Evolutionary conservation across 2,888 invertebrate species (phyloP).

Genomic region (Aleiodes leptofemur): DNA sequence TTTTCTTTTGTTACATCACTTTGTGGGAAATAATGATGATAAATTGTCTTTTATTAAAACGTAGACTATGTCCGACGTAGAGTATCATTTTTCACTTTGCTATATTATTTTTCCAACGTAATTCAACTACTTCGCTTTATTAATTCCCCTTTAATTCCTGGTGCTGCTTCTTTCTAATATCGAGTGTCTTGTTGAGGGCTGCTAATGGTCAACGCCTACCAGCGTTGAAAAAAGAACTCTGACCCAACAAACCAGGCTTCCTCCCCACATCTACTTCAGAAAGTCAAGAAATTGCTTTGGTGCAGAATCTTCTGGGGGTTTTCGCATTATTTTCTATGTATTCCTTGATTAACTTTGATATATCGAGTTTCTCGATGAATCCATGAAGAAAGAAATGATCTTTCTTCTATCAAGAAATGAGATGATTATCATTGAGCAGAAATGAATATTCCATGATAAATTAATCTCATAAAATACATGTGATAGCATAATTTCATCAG

Average conservation of each 20-base stretch:
- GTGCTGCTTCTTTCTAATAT: neutral
- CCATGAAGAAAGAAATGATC: neutral
- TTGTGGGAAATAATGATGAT: no score
- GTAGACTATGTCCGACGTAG: no score
- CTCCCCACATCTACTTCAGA: slow-evolving; percentile 23
- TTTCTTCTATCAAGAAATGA: slow-evolving; percentile 5
- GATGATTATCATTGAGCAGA: neutral
- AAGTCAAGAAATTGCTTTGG: slow-evolving; percentile 43
- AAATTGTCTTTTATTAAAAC: no score
- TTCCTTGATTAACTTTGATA: slow-evolving; percentile 20
- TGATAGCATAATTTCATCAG: no score
- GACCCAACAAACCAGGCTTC: slow-evolving; percentile 35
- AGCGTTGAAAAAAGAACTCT: slow-evolving; percentile 41
- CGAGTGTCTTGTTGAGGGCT: slow-evolving; percentile 41
- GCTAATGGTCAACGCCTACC: slow-evolving; percentile 56
- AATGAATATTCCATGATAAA: neutral
- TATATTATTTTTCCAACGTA: neutral
- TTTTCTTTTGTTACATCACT: no score
- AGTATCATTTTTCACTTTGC: slow-evolving; percentile 4
- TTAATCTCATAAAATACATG: neutral
- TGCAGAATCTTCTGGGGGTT: slow-evolving; percentile 13
- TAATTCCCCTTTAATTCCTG: neutral
- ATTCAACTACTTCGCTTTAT: neutral
- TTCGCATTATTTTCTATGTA: slow-evolving; percentile 15
- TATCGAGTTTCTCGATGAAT: slow-evolving; percentile 39